Evolutionary conservation across 2,888 invertebrate species (phyloP).

Genomic region (Maniola hyperantus): DNA sequence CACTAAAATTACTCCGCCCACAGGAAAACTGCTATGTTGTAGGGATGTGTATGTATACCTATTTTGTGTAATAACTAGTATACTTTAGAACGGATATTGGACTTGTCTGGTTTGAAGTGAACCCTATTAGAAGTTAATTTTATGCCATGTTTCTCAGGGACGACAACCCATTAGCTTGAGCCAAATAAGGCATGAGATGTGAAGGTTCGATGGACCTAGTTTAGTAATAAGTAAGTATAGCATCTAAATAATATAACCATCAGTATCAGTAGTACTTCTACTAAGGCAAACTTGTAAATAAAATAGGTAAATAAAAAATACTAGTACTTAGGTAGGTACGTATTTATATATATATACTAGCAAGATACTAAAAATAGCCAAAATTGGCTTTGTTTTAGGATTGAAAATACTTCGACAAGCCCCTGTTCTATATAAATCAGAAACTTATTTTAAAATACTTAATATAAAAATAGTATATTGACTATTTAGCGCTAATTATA

Average conservation of each 20-base stretch:
- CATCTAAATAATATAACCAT: not conserved
- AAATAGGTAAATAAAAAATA: no score
- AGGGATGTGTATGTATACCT: conserved; percentile 7
- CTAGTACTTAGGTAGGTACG: no score
- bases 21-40: conserved; percentile 4
- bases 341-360: no score
- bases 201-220: conserved; percentile 30
- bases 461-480: no score
- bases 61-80: conserved; percentile 20
- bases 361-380: no score
- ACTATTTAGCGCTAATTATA: no score
- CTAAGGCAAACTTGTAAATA: no score
- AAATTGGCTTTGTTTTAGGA: no score
- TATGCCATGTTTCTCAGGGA: conserved; percentile 30
- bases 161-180: conserved; percentile 33
- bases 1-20: not conserved
- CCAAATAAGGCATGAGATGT: conserved; percentile 32
- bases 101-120: conserved; percentile 18
- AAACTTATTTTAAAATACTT: no score
- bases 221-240: not conserved
- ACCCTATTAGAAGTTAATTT: conserved; percentile 33
- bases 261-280: not conserved
- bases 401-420: no score
- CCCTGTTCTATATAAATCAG: no score
- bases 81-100: conserved; percentile 20